These are phyloP conservation scores for Andrena bucephala DNA, from an alignment of 2,888 invertebrate species.

Conservation along the genomic window DNA sequence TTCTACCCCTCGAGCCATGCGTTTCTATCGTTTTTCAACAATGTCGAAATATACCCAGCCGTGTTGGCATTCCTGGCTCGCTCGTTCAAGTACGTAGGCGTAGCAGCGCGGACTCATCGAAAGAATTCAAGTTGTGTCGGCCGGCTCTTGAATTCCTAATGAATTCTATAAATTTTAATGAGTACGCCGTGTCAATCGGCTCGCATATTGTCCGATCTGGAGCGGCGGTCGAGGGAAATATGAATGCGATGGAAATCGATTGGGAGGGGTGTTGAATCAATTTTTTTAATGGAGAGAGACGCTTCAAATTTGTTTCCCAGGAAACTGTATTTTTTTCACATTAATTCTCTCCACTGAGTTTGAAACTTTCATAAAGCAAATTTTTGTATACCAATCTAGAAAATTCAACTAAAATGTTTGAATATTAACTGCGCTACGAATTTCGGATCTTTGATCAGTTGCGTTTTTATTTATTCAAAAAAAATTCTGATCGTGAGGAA, in stretches of 20 bases:
- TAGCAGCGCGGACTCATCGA: neutral
- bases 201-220: conserved; percentile 29
- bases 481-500: no score
- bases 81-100: conserved; percentile 6
- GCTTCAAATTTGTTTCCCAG: neutral
- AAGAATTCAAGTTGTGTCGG: conserved; percentile 41
- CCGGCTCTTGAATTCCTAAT: conserved; percentile 64
- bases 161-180: conserved; percentile 76
- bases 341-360: neutral
- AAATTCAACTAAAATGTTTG: no score
- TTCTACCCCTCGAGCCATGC: no score
- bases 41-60: neutral
- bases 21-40: no score
- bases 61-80: conserved; percentile 12
- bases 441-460: no score
- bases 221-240: conserved; percentile 1
- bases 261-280: neutral
- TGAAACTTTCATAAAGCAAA: neutral
- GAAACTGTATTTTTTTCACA: neutral
- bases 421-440: no score
- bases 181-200: conserved; percentile 30
- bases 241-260: neutral
- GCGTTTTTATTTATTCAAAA: no score
- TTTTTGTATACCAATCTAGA: no score
- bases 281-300: neutral